Evolutionary conservation across 2,797 vertebrate species (phyloP).

Genomic region (Pseudochirops corinnae): DNA sequence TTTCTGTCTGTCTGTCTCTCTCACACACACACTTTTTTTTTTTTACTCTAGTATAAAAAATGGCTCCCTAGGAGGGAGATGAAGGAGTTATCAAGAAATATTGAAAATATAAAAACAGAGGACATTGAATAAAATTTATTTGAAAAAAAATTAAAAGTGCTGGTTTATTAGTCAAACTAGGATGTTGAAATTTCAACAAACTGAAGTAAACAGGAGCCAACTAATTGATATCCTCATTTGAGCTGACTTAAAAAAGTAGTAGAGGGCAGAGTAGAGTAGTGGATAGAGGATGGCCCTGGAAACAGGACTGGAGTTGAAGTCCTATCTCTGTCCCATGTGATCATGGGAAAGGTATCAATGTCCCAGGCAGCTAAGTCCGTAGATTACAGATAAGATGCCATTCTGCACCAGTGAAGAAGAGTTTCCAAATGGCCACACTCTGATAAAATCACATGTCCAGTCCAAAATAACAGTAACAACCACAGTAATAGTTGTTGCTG

Average conservation of each 20-base stretch:
- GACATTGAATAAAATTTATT: not conserved
- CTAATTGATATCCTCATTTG: not conserved
- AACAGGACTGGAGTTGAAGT: not conserved
- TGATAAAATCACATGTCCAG: not conserved
- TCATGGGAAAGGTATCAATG: not conserved
- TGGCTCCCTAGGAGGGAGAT: not conserved
- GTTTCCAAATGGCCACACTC: not conserved
- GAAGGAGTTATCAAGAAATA: not conserved
- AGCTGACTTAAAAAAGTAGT: not conserved
- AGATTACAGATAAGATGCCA: not conserved
- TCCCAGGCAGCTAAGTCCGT: not conserved
- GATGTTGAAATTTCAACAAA: not conserved
- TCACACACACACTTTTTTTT: not conserved
- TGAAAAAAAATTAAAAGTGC: not conserved
- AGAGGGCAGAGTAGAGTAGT: not conserved
- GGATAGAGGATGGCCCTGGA: not conserved
- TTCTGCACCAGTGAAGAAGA: not conserved
- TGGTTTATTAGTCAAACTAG: not conserved
- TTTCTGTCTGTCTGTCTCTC: too few relatives aligned
- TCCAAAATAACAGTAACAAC: not conserved
- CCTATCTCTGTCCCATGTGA: not conserved
- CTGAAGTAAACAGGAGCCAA: not conserved
- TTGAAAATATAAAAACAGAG: not conserved
- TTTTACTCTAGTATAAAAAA: not conserved
- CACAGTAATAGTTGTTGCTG: not conserved